A percentile compares a stretch with the other conserved stretches of the same genome.
Conservation (phyloP, 1,140 invertebrate species). For the Drosophila subobscura region DNA sequence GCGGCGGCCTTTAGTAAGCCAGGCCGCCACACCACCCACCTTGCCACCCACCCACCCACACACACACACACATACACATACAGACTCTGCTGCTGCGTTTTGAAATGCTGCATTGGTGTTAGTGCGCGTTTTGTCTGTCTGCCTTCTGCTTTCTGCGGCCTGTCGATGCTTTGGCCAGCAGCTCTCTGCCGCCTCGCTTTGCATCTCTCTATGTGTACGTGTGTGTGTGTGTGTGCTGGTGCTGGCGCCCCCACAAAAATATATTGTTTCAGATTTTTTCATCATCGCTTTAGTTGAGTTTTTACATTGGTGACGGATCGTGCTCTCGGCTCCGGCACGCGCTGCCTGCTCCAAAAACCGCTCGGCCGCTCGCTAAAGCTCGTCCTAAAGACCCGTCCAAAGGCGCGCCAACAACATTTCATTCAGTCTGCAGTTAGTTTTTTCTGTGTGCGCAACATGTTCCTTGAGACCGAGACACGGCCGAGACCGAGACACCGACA, state of each 20-base stretch:
- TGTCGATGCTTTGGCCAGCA: constrained; percentile 61
- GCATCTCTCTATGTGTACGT: constrained; percentile 30
- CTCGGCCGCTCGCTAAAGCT: constrained; percentile 47
- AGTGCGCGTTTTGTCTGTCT: constrained; percentile 79
- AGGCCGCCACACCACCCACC: constrained; percentile 47
- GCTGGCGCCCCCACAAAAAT: constrained; percentile 80
- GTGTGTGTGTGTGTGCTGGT: constrained; percentile 52
- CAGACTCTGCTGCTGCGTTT: constrained; percentile 64
- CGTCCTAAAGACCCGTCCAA: constrained; percentile 31
- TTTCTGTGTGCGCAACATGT: constrained; percentile 80
- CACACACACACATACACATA: constrained; percentile 32
- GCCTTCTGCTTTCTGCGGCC: constrained; percentile 60
- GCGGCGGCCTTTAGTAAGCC: constrained; percentile 77
- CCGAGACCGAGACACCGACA: constrained; percentile 30
- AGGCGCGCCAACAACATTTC: constrained; percentile 49
- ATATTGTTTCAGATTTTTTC: constrained; percentile 84
- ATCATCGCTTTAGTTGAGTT: constrained; percentile 84
- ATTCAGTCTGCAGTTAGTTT: constrained; percentile 71
- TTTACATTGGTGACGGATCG: constrained; percentile 84
- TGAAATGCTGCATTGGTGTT: constrained; percentile 67
- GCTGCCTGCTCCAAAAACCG: constrained; percentile 15
- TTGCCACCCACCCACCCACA: constrained; percentile 17
- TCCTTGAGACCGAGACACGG: constrained; percentile 62
- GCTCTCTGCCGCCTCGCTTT: constrained; percentile 53
- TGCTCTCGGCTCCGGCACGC: constrained; percentile 75